A percentile compares a stretch with the other conserved stretches of the same genome.
Evolutionary conservation across 2,888 invertebrate species (phyloP).

Genomic region (Microctonus aethiopoides): DNA sequence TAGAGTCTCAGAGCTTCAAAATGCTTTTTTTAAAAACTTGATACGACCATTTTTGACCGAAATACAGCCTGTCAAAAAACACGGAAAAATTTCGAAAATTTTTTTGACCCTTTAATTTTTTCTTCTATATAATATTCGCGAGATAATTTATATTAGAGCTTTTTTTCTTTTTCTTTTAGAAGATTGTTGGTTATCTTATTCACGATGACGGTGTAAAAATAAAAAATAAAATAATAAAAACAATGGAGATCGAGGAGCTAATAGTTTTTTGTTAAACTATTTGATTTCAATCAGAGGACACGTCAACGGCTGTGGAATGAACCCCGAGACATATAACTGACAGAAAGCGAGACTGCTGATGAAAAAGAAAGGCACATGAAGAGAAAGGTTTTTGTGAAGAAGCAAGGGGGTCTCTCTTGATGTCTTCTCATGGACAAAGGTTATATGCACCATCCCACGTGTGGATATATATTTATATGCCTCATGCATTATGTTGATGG

Average conservation of each 20-base stretch:
- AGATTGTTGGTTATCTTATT: background rate
- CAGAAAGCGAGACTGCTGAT: conserved; percentile 24
- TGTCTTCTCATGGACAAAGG: conserved; percentile 31
- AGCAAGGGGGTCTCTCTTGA: conserved; percentile 15
- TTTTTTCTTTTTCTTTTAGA: too few species aligned
- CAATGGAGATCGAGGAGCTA: conserved; percentile 1
- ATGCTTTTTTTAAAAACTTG: too few species aligned
- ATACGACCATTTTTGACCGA: too few species aligned
- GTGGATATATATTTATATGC: conserved; percentile 28
- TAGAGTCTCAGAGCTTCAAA: too few species aligned
- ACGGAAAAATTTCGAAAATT: too few species aligned
- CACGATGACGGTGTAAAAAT: background rate
- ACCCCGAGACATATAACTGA: conserved; percentile 20
- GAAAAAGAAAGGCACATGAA: conserved; percentile 26
- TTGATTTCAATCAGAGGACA: conserved; percentile 22
- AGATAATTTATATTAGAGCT: too few species aligned
- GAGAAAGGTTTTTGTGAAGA: conserved; percentile 24
- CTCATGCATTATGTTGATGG: conserved; percentile 42
- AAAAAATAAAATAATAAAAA: background rate
- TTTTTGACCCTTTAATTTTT: too few species aligned
- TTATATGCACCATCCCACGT: conserved; percentile 42
- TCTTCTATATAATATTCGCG: too few species aligned
- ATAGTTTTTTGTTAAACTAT: conserved; percentile 24
- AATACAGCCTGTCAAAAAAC: too few species aligned
- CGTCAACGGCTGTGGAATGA: conserved; percentile 23